Conservation (phyloP, 2,888 invertebrate genomes). For the Eristalinus sepulchralis region DNA sequence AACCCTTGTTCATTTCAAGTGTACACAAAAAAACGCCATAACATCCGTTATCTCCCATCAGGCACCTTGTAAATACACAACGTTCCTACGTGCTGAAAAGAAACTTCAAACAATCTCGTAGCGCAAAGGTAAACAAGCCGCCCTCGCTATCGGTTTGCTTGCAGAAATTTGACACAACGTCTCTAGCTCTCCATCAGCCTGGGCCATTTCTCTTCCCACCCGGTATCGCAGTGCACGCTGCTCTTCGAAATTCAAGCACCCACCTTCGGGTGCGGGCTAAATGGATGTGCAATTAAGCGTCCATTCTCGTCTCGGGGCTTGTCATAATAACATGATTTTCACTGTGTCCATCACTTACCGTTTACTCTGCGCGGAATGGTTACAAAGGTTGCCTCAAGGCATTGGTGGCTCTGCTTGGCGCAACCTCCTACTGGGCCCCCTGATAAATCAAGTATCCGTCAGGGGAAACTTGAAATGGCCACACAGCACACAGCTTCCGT, state of each 20-base stretch:
- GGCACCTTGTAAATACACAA: neutral
- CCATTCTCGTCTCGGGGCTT: slow-evolving; percentile 29
- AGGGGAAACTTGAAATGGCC: slow-evolving; percentile 31
- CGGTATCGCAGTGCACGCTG: neutral
- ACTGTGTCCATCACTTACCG: slow-evolving; percentile 40
- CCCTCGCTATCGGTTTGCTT: slow-evolving; percentile 14
- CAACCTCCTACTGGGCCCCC: slow-evolving; percentile 25
- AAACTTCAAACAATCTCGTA: slow-evolving; percentile 17
- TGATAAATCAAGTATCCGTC: slow-evolving; percentile 3
- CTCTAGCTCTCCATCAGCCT: neutral
- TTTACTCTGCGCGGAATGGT: neutral
- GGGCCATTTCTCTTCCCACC: neutral
- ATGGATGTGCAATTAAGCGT: slow-evolving; percentile 8
- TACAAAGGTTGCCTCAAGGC: slow-evolving; percentile 17
- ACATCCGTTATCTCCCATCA: neutral
- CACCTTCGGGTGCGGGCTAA: neutral
- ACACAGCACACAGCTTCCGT: slow-evolving; percentile 37
- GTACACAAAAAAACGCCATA: too few species aligned
- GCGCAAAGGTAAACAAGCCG: slow-evolving; percentile 6
- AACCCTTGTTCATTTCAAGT: too few species aligned
- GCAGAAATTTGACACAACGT: slow-evolving; percentile 39
- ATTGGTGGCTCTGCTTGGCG: neutral
- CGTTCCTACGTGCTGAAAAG: neutral
- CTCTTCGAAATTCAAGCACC: slow-evolving; percentile 25
- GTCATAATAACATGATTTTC: slow-evolving; percentile 46